These are phyloP conservation scores for Synchiropus splendidus DNA, from an alignment of 2,113 vertebrate genomes.

Conservation along the genomic window DNA sequence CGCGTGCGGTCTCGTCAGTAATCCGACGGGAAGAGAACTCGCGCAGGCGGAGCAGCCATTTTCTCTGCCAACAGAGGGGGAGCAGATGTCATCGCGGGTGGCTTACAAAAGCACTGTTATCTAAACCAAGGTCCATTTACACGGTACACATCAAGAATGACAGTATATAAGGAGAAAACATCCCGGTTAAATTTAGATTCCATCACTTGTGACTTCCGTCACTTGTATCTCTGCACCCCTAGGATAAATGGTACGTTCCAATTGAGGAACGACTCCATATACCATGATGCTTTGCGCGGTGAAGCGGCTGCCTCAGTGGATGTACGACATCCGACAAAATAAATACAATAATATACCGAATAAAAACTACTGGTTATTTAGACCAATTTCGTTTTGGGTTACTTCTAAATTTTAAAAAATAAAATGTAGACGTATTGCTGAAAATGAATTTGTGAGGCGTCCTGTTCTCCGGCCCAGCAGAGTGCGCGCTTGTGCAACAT, in stretches of 20 bases:
- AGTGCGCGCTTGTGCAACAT: neutral
- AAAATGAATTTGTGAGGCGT: neutral
- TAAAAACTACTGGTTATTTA: neutral
- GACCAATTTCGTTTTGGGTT: neutral
- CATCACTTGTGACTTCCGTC: no score
- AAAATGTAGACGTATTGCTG: no score
- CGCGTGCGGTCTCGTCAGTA: slow-evolving; percentile 34
- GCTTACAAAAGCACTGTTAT: no score
- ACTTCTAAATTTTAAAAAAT: neutral
- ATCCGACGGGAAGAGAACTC: slow-evolving; percentile 47
- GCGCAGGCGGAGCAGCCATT: slow-evolving; percentile 1
- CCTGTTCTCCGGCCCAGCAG: neutral
- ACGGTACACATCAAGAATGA: no score
- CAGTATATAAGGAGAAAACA: no score
- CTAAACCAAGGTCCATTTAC: no score
- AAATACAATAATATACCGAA: neutral
- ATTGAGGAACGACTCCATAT: slow-evolving; percentile 25
- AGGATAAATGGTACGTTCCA: slow-evolving; percentile 35
- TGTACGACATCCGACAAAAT: fast-evolving
- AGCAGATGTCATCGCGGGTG: no score
- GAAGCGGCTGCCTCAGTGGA: no score
- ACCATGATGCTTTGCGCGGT: slow-evolving; percentile 21
- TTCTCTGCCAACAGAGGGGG: slow-evolving; percentile 16
- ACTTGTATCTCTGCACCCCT: neutral
- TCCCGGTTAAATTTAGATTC: no score